These are phyloP conservation scores for Lagocephalus sceleratus DNA, from an alignment of 2,797 vertebrate species.

Conservation along the genomic window DNA sequence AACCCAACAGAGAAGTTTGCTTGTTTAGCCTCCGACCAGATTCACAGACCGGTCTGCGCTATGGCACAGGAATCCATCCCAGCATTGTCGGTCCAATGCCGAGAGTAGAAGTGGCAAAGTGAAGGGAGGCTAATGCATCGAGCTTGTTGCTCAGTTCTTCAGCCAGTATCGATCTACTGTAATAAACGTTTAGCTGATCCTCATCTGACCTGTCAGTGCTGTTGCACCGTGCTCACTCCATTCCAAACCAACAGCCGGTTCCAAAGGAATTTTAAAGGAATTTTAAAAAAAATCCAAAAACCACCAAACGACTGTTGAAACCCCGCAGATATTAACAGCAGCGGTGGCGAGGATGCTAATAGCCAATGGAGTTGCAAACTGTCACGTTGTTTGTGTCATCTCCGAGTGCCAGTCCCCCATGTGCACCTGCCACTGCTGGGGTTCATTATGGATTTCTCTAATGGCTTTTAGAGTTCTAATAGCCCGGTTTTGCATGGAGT, in stretches of 20 bases:
- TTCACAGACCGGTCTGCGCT: conserved; percentile 57
- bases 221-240: conserved; percentile 66
- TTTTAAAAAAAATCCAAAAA: conserved; percentile 19
- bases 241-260: conserved; percentile 29
- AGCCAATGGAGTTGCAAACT: conserved; percentile 52
- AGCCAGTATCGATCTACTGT: conserved; percentile 67
- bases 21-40: conserved; percentile 56
- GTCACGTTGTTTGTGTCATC: conserved; percentile 64
- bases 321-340: conserved; percentile 19
- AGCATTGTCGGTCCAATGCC: conserved; percentile 35
- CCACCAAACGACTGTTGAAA: conserved; percentile 36
- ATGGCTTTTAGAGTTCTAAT: conserved; percentile 77
- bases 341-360: conserved; percentile 50
- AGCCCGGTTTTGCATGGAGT: conserved; percentile 67
- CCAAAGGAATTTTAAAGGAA: no score
- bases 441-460: conserved; percentile 76
- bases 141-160: conserved; percentile 66
- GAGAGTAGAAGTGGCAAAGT: conserved; percentile 27
- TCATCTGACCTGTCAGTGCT: conserved; percentile 71
- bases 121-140: conserved; percentile 71
- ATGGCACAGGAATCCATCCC: conserved; percentile 44
- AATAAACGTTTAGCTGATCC: conserved; percentile 77
- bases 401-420: conserved; percentile 48
- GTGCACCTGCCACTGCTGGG: conserved; percentile 72
- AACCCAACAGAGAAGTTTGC: conserved; percentile 47